Evolutionary conservation across 2,888 invertebrate genomes (phyloP).

Genomic region (Cryptus viduatorius): DNA sequence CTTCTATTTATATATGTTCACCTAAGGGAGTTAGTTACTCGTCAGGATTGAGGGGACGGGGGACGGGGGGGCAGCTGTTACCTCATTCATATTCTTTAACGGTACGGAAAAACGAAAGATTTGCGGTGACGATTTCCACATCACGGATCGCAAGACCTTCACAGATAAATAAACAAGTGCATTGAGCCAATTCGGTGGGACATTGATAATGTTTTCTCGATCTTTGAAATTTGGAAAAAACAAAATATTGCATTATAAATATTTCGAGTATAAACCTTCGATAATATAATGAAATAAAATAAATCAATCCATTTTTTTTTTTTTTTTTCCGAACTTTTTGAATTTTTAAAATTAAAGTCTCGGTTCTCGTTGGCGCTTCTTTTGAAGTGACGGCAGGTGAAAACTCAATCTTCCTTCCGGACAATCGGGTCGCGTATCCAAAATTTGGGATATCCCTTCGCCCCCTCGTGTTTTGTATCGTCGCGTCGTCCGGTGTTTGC

Average conservation of each 20-base stretch:
- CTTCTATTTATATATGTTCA: slow-evolving; percentile 49
- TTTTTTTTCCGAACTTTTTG: neutral
- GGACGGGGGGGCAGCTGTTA: slow-evolving; percentile 76
- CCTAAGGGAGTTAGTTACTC: slow-evolving; percentile 41
- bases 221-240: too few species aligned
- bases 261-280: too few species aligned
- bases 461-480: slow-evolving; percentile 18
- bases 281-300: too few species aligned
- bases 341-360: neutral
- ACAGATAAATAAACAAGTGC: slow-evolving; percentile 76
- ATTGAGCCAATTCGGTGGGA: slow-evolving; percentile 56
- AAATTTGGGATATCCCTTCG: slow-evolving; percentile 11
- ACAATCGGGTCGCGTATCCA: slow-evolving; percentile 1
- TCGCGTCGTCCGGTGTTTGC: neutral
- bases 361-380: neutral
- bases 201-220: too few species aligned
- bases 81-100: slow-evolving; percentile 48
- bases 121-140: slow-evolving; percentile 75
- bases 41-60: slow-evolving; percentile 52
- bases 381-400: slow-evolving; percentile 49
- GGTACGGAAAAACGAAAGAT: slow-evolving; percentile 67
- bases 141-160: slow-evolving; percentile 66
- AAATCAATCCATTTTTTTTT: neutral
- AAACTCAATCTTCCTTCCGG: slow-evolving; percentile 28
- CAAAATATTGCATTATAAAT: too few species aligned